Evolutionary conservation across 2,888 invertebrate genomes (phyloP).

Genomic region (Drosophila niveifrons): DNA sequence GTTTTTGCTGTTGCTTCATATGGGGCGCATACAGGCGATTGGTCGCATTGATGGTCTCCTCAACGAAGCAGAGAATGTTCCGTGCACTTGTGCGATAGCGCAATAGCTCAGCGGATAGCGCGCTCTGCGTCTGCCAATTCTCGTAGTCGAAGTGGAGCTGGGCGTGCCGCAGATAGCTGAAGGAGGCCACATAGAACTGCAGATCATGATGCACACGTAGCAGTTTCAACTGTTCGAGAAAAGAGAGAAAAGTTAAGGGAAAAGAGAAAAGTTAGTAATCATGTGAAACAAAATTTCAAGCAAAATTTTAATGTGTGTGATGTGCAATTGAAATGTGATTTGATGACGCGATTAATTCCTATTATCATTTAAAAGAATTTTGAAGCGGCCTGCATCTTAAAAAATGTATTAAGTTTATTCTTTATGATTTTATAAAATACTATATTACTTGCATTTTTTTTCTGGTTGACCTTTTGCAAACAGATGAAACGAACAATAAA

Average conservation of each 20-base stretch:
- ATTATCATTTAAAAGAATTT: too few species aligned
- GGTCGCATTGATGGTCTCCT: slow-evolving; percentile 76
- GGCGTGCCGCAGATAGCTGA: slow-evolving; percentile 74
- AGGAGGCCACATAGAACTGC: slow-evolving; percentile 81
- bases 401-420: too few species aligned
- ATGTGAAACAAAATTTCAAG: too few species aligned
- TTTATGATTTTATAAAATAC: too few species aligned
- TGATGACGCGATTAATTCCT: too few species aligned
- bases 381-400: too few species aligned
- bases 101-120: slow-evolving; percentile 59
- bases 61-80: slow-evolving; percentile 75
- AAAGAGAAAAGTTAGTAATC: background rate
- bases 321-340: too few species aligned
- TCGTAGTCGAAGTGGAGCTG: slow-evolving; percentile 68
- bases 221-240: slow-evolving; percentile 70
- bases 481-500: too few species aligned
- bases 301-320: too few species aligned
- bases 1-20: background rate
- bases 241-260: background rate
- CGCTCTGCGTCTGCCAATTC: slow-evolving; percentile 53
- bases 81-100: slow-evolving; percentile 65
- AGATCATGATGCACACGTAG: slow-evolving; percentile 77
- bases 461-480: too few species aligned
- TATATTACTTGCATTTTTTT: too few species aligned
- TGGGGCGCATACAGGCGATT: slow-evolving; percentile 23